Evolutionary conservation across 2,113 vertebrate genomes (phyloP), one percentile per base, ranked within the genome.

Genomic region (Saguinus midas): DNA sequence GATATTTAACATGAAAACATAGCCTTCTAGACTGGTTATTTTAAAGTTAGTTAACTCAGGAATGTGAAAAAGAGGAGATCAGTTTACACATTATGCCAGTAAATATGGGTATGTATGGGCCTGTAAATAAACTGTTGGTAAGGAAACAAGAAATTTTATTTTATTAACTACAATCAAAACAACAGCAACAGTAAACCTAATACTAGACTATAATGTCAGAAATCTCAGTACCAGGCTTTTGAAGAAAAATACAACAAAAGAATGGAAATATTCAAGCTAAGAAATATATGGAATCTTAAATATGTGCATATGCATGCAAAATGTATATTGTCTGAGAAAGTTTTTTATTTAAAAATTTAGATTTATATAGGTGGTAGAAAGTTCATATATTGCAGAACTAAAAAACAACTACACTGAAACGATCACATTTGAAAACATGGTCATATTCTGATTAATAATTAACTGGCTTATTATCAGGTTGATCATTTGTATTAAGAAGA

Each of bases 401-500:
- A 29, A 58, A 43, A 48, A 37, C 32, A 83, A 72, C 76, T 18
- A 83, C 21, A 87, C 55, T 84, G 75, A 80, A 95, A 23, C 29
- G 61, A 58, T 87, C 81, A 57, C 29, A 58, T 52, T 95, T 97
- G 64, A 45, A 93, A 95, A 57, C 32, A 93, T 35, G 50, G 87
- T 55, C 37, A 20, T 76, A 43, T 76, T 64, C 87, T 95, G 37
- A 48, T 97, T 94, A 96, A 82, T 94, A 94, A 95, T 91, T 55
- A 90, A 82, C 90, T 72, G 37, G 6, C 32, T 82, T 50, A 82
- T 96, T 95, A 90, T 35, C 70, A 94, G 68, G 16, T 82, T 21
- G 23, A 52, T 96, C 57, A 66, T 91, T 96, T 75, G 68, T 95
- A 96, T 40, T 52, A 70, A 95, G 85, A 75, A 83, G 84, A 55